These are phyloP conservation scores for Brachyalestes nurse DNA, from an alignment of 2,797 vertebrate genomes.

Conservation along the genomic window DNA sequence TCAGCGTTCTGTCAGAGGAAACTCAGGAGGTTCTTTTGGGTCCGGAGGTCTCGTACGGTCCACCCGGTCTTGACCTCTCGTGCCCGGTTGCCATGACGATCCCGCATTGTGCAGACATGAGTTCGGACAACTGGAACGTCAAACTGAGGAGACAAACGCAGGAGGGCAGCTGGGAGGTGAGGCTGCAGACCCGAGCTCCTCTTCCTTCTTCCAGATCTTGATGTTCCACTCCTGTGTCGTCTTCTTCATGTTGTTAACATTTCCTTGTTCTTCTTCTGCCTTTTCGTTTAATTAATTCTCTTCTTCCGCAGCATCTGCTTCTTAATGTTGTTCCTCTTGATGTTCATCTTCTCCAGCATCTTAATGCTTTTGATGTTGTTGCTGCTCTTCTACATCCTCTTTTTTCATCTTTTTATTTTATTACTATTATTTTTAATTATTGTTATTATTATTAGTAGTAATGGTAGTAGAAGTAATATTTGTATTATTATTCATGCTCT, in stretches of 20 bases:
- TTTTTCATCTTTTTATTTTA: too few relatives aligned
- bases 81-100: conserved; percentile 91
- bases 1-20: conserved; percentile 85
- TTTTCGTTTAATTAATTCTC: too few relatives aligned
- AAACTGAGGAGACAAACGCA: conserved; percentile 86
- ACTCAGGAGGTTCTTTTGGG: conserved; percentile 89
- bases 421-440: too few relatives aligned
- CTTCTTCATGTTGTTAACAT: background rate
- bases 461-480: too few relatives aligned
- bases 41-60: conserved; percentile 93
- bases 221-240: background rate
- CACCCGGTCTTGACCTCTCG: conserved; percentile 82
- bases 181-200: conserved; percentile 39
- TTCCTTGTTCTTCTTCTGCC: too few relatives aligned
- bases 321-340: too few relatives aligned
- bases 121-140: conserved; percentile 90
- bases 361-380: too few relatives aligned
- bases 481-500: background rate
- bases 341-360: too few relatives aligned
- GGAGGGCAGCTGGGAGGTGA: conserved; percentile 94
- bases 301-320: too few relatives aligned
- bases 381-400: too few relatives aligned
- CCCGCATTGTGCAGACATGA: conserved; percentile 91
- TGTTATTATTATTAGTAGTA: too few relatives aligned
- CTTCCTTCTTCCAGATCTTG: background rate